Percentiles rank a stretch among this genome's conserved stretches.
phyloP scores from a whole-genome alignment of 2,113 vertebrate genomes.

The Galeopterus variegatus region DNA sequence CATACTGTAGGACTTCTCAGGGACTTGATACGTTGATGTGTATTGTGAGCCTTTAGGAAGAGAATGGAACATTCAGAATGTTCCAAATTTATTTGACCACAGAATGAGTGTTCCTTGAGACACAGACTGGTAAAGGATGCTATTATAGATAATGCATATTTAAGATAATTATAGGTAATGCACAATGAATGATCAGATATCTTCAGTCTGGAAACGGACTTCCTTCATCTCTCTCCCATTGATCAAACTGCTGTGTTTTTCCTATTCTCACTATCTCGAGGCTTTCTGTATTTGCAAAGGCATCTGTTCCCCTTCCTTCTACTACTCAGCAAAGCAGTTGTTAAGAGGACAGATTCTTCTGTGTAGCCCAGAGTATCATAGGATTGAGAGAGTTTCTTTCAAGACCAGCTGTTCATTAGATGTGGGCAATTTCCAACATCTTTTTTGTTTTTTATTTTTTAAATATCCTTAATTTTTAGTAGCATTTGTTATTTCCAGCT shows the following conservation, averaged over 20 bases:
- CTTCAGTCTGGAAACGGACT: neutral
- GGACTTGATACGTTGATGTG: neutral
- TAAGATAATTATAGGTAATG: neutral
- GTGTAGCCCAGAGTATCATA: neutral
- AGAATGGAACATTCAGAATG: neutral
- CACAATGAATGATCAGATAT: neutral
- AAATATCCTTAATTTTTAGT: conserved; percentile 20
- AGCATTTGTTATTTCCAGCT: conserved; percentile 3
- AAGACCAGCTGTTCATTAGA: conserved; percentile 1
- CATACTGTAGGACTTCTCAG: neutral
- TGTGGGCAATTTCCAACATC: conserved; percentile 2
- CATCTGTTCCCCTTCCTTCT: neutral
- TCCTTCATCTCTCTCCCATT: neutral
- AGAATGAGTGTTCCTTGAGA: neutral
- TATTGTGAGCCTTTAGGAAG: neutral
- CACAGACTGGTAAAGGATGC: neutral
- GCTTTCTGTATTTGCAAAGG: neutral
- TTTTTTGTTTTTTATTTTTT: neutral
- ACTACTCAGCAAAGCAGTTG: neutral
- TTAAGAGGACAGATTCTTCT: conserved; percentile 32
- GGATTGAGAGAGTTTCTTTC: neutral
- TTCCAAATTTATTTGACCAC: neutral
- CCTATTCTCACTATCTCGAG: neutral
- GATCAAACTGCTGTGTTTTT: neutral
- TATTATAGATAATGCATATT: neutral